Conservation (phyloP, 2,113 vertebrate species). For the Pedionomus torquatus region DNA sequence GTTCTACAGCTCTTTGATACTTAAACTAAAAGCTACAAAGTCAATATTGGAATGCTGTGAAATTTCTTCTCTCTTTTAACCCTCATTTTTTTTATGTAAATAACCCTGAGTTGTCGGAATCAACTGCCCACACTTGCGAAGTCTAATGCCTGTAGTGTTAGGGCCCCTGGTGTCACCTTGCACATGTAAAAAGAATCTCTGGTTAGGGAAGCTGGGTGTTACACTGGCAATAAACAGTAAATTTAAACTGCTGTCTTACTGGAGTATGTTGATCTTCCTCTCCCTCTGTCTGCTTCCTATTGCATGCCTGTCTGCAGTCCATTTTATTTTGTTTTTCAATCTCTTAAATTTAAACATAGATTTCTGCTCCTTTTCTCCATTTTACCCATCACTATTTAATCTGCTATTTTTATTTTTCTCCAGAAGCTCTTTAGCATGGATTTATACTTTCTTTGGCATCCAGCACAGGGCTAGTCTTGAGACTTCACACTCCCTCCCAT, state of each 20-base stretch:
- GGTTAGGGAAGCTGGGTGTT: neutral
- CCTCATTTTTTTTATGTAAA: neutral
- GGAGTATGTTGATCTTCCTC: neutral
- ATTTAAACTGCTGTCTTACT: neutral
- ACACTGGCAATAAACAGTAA: neutral
- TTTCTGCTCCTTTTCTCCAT: neutral
- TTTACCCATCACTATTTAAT: neutral
- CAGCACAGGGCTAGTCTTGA: neutral
- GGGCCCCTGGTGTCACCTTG: neutral
- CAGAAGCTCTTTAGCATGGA: neutral
- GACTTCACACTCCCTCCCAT: neutral
- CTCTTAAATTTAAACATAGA: neutral
- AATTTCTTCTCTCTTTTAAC: neutral
- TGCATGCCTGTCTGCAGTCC: neutral
- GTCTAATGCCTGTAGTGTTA: neutral
- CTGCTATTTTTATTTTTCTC: accelerated
- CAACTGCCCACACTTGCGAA: neutral
- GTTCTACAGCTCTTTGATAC: neutral
- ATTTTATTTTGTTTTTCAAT: neutral
- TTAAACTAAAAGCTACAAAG: neutral
- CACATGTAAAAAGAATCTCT: neutral
- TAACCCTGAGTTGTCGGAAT: neutral
- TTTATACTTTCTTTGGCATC: neutral
- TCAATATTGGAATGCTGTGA: neutral
- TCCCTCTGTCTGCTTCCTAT: neutral